Evolutionary conservation across 1,140 invertebrate species (phyloP).

Genomic region (Polypedilum vanderplanki): DNA sequence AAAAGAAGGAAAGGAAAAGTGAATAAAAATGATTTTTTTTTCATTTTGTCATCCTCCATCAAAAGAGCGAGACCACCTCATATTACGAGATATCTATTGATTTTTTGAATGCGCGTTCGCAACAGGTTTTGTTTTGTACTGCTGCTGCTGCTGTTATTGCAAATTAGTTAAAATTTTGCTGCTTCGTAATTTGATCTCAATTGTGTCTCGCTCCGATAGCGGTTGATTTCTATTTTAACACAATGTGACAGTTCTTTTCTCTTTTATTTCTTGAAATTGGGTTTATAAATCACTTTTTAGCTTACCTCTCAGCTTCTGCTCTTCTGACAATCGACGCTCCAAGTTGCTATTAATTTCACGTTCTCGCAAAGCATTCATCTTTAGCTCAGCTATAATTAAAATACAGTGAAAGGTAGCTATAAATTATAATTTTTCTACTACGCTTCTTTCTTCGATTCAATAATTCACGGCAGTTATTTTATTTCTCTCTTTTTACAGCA

Average conservation of each 20-base stretch:
- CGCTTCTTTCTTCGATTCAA: constrained; percentile 24
- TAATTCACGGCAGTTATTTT: constrained; percentile 14
- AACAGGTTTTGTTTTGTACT: constrained; percentile 24
- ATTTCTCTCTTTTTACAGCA: background rate
- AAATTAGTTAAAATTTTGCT: constrained; percentile 1
- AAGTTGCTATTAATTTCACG: constrained; percentile 19
- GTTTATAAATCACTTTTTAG: background rate
- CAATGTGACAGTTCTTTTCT: background rate
- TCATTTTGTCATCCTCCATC: constrained; percentile 13
- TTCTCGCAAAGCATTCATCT: constrained; percentile 23
- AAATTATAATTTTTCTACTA: constrained; percentile 11
- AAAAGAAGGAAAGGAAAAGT: background rate
- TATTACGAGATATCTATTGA: constrained; percentile 23
- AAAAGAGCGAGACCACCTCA: constrained; percentile 24
- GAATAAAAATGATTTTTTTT: constrained; percentile 15
- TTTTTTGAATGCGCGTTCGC: background rate
- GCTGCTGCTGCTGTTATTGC: background rate
- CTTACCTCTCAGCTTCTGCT: constrained; percentile 21
- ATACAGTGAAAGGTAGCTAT: constrained; percentile 9
- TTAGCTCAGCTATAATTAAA: constrained; percentile 26
- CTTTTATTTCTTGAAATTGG: background rate
- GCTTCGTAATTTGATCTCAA: background rate
- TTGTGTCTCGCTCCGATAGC: background rate
- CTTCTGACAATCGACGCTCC: constrained; percentile 14
- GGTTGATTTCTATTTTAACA: background rate